A percentile compares a stretch with the other conserved stretches of the same genome.
These are phyloP conservation scores for Lepisosteus osseus DNA, from an alignment of 2,113 vertebrate genomes.

Conservation along the genomic window DNA sequence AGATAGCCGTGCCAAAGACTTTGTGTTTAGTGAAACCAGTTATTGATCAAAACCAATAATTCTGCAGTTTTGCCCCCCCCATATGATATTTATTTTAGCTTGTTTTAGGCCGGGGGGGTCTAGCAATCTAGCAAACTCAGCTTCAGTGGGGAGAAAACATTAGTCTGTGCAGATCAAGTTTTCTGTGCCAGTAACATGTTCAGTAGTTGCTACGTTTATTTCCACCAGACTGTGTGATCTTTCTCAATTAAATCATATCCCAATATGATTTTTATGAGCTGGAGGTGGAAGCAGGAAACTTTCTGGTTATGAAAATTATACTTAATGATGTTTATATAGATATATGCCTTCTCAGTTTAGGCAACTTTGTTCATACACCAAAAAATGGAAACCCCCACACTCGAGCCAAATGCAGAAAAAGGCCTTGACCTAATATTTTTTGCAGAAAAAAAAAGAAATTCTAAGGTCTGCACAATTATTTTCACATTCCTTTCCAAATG, in stretches of 20 bases:
- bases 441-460: conserved; percentile 36
- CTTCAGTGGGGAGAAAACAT: background rate
- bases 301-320: conserved; percentile 35
- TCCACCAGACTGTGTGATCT: background rate
- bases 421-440: conserved; percentile 33
- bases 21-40: background rate
- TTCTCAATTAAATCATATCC: background rate
- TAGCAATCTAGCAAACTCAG: background rate
- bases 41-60: background rate
- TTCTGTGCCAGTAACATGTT: too few relatives aligned
- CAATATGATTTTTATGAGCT: too few relatives aligned
- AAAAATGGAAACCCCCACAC: conserved; percentile 28
- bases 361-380: conserved; percentile 37
- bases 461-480: conserved; percentile 46
- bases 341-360: conserved; percentile 28
- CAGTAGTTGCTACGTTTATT: too few relatives aligned
- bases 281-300: conserved; percentile 23
- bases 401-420: conserved; percentile 38
- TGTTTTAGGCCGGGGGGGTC: background rate
- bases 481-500: conserved; percentile 34
- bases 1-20: background rate
- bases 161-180: too few relatives aligned
- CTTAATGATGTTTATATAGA: conserved; percentile 35
- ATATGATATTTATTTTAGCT: background rate
- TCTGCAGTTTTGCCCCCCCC: background rate